Evolutionary conservation across 2,888 invertebrate genomes (phyloP), one percentile per base, ranked within the genome.

Genomic region (Lomographa bimaculata): DNA sequence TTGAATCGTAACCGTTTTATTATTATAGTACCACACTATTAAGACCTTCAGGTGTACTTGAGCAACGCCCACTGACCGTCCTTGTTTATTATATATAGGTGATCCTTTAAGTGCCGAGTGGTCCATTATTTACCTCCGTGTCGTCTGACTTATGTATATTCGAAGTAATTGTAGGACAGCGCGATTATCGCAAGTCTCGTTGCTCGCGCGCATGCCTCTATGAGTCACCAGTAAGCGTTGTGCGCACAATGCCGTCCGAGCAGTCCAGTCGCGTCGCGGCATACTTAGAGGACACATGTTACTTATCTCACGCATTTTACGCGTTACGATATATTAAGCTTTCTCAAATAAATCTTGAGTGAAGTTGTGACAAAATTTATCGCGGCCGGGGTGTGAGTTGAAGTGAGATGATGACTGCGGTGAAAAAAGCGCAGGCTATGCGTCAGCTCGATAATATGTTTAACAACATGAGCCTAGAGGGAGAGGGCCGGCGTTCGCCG

Each of bases 391-490:
- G 41, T 63, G 64, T 73, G 65, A 72, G 65, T 59, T 60, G 40
- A 25, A 49, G 65, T 68, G 60, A 7, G 8, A 74, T 65, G 56
- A 87, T 87, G 87, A 80, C 83, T 52, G 81, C 90, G 21, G 90
- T 91, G 42, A 92, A 92, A 72, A 92, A 93, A 62, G 92, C 91
- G 39, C 90, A 91, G 46, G 93, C 94, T 18, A 92, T 94, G 73
- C 92, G 92, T 60, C 92, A 94, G 57, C 81, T 95, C 63, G 94
- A 94, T 70, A 92, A 93, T 24, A 91, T 95, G 69, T 94, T 95
- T 79, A 90, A 90, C 49, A 92, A 91, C 63, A 91, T 93, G 60
- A 92, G 89, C 66, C 68, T 93, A 58, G 92, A 92, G 20, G 81
- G 79, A 20, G 79, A 78, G 61, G 83, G 85, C 33, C 76, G 85